Evolutionary conservation across 2,113 vertebrate genomes (phyloP), one percentile per base, ranked within the genome.

Genomic region (Scytalopus superciliaris): DNA sequence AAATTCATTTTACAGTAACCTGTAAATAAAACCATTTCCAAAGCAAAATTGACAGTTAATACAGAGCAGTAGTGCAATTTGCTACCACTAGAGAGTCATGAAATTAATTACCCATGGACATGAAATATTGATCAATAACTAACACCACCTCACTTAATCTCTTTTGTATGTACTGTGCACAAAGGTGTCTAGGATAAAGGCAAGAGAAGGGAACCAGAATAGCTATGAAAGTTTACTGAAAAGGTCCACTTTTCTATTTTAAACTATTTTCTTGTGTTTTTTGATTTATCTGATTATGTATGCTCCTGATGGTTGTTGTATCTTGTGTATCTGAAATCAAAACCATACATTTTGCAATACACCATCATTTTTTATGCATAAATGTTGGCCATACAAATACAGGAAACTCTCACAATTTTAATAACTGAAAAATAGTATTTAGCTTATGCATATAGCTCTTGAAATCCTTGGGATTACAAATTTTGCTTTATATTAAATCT

Each of bases 1-100:
- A 83, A 84, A 69, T 55, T 86, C 44, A 81, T 97, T 96, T 88
- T 86, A 84, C 68, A 76, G 53, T 90, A 85, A 91, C 57, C 74
- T 87, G 88, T 85, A 95, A 95, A 94, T 92, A 94, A 96, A 96
- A 92, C 35, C 3, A 50, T 86, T 93, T 94, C 57, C 45, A 60
- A 79, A 96, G 31, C 37, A 83, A 63, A 79, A 47, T 24, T 86
- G 90, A 84, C 81, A 67, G 83, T 79, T 92, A 87, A 86, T 86
- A 63, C 63, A 37, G 59, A 90, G 24, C 28, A 59, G 14, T 55
- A 42, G 10, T 19, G 35, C 59, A 63, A 56, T 74, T 64, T 77
- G 31, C 53, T 91, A 68, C 53, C 25, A 33, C 60, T 85, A 16
- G 53, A 81, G 25, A 47, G 52, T 67, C 25, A 27, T 42, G 53